Base-by-base conservation (phyloP, 2,113 vertebrate species). In the Thermophis baileyi region DNA sequence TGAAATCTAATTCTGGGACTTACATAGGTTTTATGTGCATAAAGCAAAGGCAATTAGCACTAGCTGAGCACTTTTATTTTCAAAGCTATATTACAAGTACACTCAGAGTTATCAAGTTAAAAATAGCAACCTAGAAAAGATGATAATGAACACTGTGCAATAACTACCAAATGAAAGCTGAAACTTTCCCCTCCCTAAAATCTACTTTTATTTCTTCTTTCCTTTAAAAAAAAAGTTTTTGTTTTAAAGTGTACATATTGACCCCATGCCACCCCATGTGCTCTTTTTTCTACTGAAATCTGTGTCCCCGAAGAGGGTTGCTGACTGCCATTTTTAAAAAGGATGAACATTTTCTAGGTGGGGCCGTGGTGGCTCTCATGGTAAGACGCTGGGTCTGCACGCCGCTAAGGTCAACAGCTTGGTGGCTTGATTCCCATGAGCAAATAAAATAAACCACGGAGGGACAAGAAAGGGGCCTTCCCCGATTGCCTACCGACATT, bases 1-100 rank as follows among this genome's bases (percentile, higher is more conserved):
- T 97, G 93, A 96, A 97, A 97, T 97, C 96, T 97, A 97, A 97
- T 96, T 95, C 96, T 94, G 94, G 87, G 69, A 97, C 89, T 96
- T 96, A 94, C 92, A 93, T 91, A 92, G 92, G 90, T 93, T 96
- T 97, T 96, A 93, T 96, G 95, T 54, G 0, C 94, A 60, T 96
- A 95, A 96, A 91, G 95, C 94, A 94, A 97, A 97, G 95, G 93
- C 95, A 97, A 95, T 97, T 97, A 97, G 94, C 81, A 95, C 96
- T 96, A 95, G 94, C 94, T 88, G 92, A 90, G 95, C 95, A 90
- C 60, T 92, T 96, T 96, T 95, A 95, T 96, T 90, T 94, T 96
- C 94, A 90, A 85, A 92, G 93, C 90, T 95, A 89, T 89, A 94
- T 97, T 97, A 96, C 89, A 94, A 95, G 85, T 89, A 95, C 94